phyloP scores from a whole-genome alignment of 2,113 vertebrate species.

The Okapia johnstoni region DNA sequence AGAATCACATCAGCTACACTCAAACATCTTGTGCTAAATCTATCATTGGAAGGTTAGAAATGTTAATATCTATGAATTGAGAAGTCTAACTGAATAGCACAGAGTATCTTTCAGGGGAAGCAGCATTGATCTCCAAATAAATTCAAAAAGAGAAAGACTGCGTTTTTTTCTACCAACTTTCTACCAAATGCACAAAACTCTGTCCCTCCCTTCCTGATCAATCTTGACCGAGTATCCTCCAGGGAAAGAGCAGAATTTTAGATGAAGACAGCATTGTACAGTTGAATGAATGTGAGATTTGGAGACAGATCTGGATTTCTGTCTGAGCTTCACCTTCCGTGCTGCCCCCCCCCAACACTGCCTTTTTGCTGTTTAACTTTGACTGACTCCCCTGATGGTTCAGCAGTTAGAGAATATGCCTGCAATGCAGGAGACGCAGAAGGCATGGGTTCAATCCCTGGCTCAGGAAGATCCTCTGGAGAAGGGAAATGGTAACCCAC shows the following conservation, averaged over 20 bases:
- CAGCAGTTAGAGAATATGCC: neutral
- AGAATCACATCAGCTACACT: neutral
- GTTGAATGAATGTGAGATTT: neutral
- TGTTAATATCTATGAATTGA: neutral
- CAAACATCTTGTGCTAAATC: neutral
- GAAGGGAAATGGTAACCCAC: neutral
- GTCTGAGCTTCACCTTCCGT: neutral
- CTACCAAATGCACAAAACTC: neutral
- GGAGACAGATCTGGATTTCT: neutral
- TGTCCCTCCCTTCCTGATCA: neutral
- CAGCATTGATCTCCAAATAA: neutral
- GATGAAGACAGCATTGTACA: neutral
- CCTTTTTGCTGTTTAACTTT: neutral
- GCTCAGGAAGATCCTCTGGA: neutral
- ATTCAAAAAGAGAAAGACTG: neutral
- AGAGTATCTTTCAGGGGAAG: neutral
- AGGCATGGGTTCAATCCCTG: neutral
- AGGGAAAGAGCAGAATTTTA: neutral
- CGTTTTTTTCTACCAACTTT: neutral
- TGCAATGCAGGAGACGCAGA: neutral
- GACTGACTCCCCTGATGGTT: neutral
- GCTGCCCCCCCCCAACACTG: accelerated
- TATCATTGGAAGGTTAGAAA: neutral
- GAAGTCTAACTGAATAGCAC: neutral
- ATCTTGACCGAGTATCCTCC: neutral